Percentiles rank a stretch among this genome's conserved stretches.
Evolutionary conservation across 1,140 invertebrate species (phyloP).

Genomic region (Hypothenemus hampei): DNA sequence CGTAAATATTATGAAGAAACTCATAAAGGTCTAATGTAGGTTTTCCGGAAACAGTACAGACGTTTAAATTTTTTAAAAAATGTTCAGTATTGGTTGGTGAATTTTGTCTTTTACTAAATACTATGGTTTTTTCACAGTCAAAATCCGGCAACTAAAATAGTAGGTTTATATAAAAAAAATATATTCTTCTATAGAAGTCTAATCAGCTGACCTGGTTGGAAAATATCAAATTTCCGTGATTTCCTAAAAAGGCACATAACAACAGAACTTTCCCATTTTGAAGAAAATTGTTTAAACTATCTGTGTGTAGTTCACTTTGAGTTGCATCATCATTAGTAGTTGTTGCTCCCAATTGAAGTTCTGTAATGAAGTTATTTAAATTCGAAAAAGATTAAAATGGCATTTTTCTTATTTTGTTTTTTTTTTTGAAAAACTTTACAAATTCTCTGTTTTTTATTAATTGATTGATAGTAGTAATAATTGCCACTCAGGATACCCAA

Average conservation of each 20-base stretch:
- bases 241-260: conserved; percentile 30
- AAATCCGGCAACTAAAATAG: conserved; percentile 5
- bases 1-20: conserved; percentile 38
- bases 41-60: conserved; percentile 36
- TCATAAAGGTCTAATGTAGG: conserved; percentile 40
- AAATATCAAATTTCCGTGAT: conserved; percentile 16
- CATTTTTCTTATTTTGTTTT: no score
- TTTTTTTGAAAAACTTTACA: no score
- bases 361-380: no score
- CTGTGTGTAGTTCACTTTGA: no score
- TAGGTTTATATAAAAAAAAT: neutral
- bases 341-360: no score
- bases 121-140: conserved; percentile 8
- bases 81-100: neutral
- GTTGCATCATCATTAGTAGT: no score
- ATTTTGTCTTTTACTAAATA: conserved; percentile 9
- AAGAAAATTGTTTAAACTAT: conserved; percentile 31
- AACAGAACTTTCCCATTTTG: conserved; percentile 26
- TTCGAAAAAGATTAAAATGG: no score
- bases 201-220: conserved; percentile 24
- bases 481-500: no score
- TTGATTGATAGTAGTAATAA: no score
- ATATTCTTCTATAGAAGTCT: neutral
- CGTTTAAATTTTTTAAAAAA: conserved; percentile 21
- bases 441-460: no score